Percentiles rank a stretch among this genome's conserved stretches.
Evolutionary conservation across 2,113 vertebrate species (phyloP).

Genomic region (Serinus canaria): DNA sequence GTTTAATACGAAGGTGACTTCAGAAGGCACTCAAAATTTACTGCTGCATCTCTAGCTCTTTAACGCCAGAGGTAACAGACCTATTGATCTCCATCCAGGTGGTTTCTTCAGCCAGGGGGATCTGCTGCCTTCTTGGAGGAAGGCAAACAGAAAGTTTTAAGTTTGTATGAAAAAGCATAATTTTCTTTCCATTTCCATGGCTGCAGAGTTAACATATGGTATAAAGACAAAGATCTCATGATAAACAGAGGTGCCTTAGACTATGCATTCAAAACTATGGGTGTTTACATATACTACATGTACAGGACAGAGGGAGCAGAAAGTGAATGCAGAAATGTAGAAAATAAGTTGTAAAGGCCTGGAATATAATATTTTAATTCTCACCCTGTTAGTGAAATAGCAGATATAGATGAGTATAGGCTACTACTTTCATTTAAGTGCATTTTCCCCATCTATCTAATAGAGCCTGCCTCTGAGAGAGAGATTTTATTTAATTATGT

Average conservation of each 20-base stretch:
- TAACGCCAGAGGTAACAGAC: neutral
- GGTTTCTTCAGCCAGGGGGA: rapidly evolving
- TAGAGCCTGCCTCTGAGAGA: neutral
- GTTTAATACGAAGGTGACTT: neutral
- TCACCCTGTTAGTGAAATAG: neutral
- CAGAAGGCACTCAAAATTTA: neutral
- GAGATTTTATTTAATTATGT: neutral
- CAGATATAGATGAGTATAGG: neutral
- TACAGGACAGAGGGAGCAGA: neutral
- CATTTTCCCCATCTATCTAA: neutral
- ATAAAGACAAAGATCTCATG: neutral
- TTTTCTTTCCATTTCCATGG: neutral
- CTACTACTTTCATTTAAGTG: neutral
- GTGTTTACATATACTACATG: neutral
- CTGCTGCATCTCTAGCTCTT: neutral
- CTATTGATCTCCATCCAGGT: neutral
- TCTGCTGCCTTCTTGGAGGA: neutral
- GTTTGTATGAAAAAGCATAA: neutral
- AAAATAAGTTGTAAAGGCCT: neutral
- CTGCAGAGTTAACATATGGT: neutral
- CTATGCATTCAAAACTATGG: rapidly evolving
- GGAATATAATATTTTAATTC: neutral
- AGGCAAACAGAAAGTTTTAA: neutral
- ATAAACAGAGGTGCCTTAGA: neutral
- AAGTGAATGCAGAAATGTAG: neutral